Percentiles rank a stretch among this genome's conserved stretches.
These are phyloP conservation scores for Acronicta psi DNA, from an alignment of 2,888 invertebrate species.

Conservation along the genomic window DNA sequence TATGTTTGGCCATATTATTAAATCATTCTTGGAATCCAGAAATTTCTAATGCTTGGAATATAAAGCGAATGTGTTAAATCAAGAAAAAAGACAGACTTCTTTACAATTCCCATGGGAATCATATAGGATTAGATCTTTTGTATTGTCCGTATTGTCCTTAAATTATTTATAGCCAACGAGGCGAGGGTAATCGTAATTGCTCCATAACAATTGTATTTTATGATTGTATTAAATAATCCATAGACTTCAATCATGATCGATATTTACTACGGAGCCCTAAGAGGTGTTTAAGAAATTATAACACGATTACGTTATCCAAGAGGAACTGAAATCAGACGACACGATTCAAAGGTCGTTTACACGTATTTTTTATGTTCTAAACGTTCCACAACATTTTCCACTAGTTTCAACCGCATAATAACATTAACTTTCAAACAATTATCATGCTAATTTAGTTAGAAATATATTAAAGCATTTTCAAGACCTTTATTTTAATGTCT, in stretches of 20 bases:
- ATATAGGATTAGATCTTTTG: too few species aligned
- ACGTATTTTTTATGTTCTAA: conserved; percentile 29
- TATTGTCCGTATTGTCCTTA: too few species aligned
- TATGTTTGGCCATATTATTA: too few species aligned
- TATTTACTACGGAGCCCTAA: conserved; percentile 9
- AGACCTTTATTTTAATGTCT: conserved; percentile 24
- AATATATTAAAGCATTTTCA: conserved; percentile 25
- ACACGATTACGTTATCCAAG: conserved; percentile 22
- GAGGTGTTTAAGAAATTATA: conserved; percentile 10
- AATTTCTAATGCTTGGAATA: too few species aligned
- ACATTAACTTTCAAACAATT: conserved; percentile 23
- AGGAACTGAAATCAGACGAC: conserved; percentile 11
- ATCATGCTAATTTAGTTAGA: conserved; percentile 30
- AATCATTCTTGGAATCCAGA: too few species aligned
- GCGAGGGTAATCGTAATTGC: too few species aligned
- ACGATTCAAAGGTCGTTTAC: conserved; percentile 28
- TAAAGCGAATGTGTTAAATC: too few species aligned
- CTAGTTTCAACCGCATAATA: conserved; percentile 18
- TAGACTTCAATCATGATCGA: too few species aligned
- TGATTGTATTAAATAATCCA: conserved; percentile 9
- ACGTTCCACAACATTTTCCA: conserved; percentile 17
- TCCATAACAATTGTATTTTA: conserved; percentile 5
- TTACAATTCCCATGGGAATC: too few species aligned
- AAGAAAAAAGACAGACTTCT: too few species aligned
- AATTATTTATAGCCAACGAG: too few species aligned